Conservation (phyloP, 2,797 vertebrate species). For the Semotilus atromaculatus region DNA sequence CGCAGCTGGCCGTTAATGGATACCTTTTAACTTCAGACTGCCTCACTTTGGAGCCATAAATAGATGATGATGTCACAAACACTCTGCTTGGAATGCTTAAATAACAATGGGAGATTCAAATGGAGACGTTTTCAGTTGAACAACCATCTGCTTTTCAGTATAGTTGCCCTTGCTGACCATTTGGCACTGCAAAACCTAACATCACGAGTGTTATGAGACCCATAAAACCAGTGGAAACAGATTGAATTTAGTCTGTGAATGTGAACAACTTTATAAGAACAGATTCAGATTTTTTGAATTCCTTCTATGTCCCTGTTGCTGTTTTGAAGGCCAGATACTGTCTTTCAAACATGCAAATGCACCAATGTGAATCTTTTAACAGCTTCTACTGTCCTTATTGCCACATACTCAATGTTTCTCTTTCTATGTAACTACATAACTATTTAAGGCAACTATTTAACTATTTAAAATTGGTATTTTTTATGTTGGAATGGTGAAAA, state of each 20-base stretch:
- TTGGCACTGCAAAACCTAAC: background rate
- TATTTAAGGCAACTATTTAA: too few species aligned
- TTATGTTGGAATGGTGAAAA: background rate
- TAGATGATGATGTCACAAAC: slow-evolving; percentile 74
- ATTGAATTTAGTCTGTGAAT: background rate
- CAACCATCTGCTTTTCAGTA: slow-evolving; percentile 1
- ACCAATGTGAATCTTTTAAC: background rate
- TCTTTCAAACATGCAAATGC: background rate
- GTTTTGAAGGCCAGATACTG: background rate
- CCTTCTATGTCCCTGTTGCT: background rate
- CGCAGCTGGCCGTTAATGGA: slow-evolving; percentile 75
- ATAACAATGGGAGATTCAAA: slow-evolving; percentile 59
- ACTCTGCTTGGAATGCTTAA: slow-evolving; percentile 65
- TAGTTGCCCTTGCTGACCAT: background rate
- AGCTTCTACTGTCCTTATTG: background rate
- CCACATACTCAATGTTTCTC: too few species aligned
- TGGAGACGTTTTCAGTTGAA: background rate
- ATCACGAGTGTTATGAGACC: slow-evolving; percentile 5
- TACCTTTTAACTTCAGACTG: slow-evolving; percentile 74
- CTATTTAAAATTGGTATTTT: too few species aligned
- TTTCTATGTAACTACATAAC: too few species aligned
- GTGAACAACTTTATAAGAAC: background rate
- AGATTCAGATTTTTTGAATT: background rate
- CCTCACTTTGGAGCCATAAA: slow-evolving; percentile 73
- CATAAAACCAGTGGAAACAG: background rate